Percentiles rank a stretch among this genome's conserved stretches.
Conservation (phyloP, 2,113 vertebrate species). For the Sylvia atricapilla region DNA sequence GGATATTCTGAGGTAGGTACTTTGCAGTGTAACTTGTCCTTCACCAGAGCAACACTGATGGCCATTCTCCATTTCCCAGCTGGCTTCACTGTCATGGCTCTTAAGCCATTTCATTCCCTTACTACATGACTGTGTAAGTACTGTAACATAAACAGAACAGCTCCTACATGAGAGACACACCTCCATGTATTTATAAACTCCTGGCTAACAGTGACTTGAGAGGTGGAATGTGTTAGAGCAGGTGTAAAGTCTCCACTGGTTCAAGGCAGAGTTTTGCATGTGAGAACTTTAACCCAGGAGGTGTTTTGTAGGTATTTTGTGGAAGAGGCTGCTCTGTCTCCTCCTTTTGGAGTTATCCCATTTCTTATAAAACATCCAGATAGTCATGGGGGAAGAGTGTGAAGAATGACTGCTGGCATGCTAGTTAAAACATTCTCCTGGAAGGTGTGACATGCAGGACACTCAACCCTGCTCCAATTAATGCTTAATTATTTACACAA, state of each 20-base stretch:
- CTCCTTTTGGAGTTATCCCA: background rate
- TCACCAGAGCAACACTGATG: background rate
- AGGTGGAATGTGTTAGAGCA: background rate
- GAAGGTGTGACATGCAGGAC: constrained; percentile 17
- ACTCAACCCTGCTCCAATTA: constrained; percentile 8
- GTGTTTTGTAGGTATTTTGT: background rate
- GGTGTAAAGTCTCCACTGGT: background rate
- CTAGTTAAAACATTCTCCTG: constrained; percentile 41
- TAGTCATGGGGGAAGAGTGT: constrained; percentile 8
- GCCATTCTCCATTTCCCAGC: background rate
- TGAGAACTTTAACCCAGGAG: background rate
- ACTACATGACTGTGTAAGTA: background rate
- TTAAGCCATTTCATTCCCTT: background rate
- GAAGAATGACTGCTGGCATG: constrained; percentile 17
- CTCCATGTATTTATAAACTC: background rate
- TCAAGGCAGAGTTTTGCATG: background rate
- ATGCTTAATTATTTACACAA: constrained; percentile 13
- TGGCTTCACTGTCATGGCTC: background rate
- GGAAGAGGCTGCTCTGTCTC: background rate
- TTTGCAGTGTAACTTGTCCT: background rate
- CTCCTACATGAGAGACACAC: background rate
- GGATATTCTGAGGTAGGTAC: background rate
- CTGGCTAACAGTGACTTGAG: background rate
- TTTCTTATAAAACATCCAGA: constrained; percentile 1
- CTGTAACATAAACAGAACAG: background rate